A percentile compares a stretch with the other conserved stretches of the same genome.
phyloP scores from a whole-genome alignment of 37 sponge, comb jelly and placozoan species.

The Ephydatia muelleri region DNA sequence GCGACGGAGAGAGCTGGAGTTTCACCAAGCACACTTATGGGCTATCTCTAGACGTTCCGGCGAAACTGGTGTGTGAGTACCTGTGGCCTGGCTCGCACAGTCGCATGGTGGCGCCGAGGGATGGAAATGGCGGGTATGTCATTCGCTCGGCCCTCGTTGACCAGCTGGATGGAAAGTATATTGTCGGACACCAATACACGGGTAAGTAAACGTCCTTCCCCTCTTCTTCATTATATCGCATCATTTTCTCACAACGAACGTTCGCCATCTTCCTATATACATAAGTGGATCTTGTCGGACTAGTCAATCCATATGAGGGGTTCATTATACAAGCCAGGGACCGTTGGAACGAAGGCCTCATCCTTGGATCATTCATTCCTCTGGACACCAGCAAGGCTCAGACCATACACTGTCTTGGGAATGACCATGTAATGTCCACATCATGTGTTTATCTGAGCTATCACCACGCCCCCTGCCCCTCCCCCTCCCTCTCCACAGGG shows the following conservation, averaged over 20 bases:
- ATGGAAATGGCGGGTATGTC: neutral
- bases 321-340: neutral
- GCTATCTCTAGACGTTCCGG: neutral
- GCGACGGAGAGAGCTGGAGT: neutral
- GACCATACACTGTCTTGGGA: neutral
- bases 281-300: neutral
- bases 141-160: neutral
- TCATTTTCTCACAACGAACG: neutral
- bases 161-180: neutral
- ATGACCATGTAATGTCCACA: neutral
- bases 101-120: neutral
- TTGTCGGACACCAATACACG: neutral
- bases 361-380: neutral
- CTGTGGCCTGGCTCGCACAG: neutral
- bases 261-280: neutral
- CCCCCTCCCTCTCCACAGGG: neutral
- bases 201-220: neutral
- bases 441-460: neutral
- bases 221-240: neutral
- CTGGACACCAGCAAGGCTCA: neutral
- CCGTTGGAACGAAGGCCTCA: neutral
- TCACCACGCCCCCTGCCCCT: neutral
- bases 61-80: neutral
- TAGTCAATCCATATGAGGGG: neutral
- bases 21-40: neutral